Base-by-base conservation (phyloP, 1,140 invertebrate genomes). In the Apocrypta bakeri region DNA sequence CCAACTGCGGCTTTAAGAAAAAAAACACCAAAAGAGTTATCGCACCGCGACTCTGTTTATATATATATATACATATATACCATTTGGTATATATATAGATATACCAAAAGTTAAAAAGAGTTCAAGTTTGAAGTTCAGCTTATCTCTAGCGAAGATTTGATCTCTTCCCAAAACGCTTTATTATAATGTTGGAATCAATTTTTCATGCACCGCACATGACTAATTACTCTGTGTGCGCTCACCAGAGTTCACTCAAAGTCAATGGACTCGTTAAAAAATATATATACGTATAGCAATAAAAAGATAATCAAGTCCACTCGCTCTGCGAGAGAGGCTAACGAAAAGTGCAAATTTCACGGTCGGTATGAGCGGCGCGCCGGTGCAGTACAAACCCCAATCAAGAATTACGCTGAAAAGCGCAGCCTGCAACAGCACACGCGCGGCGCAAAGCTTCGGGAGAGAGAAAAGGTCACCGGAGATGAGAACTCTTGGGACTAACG, bases 331-430 rank as follows among this genome's bases (percentile, higher is more conserved):
- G 42, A 48, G 29, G 66, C 11, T 31, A 69, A 42, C 21, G 33
- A 73, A 48, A 37, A 42, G 40, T 48, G 40, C 33, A 73, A 73
- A 48, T 48, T 25, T 42, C 17, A 42, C n/a, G 25, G n/a, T 27
- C 29, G n/a, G n/a, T 73, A 2, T 24, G n/a, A 64, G 2, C 61
- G 61, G 61, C 33, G 33, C 33, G 33, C 33, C 33, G 33, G 33
- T 37, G 33, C 33, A n/a, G 42, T 48, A 56, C 48, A 56, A 56
- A n/a, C 48, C 21, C 17, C 21, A 56, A 68, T 68, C 64, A 31
- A 68, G 25, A 68, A 68, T 68, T 68, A 68, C 64, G 25, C 64
- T 68, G 64, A 68, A 68, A 68, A 68, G 29, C 56, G 31, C n/a
- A 48, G 48, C 48, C 48, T n/a, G 48, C 48, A 48, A 56, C 48